phyloP scores from a whole-genome alignment of 2,888 invertebrate species.

The Coelopa pilipes region DNA sequence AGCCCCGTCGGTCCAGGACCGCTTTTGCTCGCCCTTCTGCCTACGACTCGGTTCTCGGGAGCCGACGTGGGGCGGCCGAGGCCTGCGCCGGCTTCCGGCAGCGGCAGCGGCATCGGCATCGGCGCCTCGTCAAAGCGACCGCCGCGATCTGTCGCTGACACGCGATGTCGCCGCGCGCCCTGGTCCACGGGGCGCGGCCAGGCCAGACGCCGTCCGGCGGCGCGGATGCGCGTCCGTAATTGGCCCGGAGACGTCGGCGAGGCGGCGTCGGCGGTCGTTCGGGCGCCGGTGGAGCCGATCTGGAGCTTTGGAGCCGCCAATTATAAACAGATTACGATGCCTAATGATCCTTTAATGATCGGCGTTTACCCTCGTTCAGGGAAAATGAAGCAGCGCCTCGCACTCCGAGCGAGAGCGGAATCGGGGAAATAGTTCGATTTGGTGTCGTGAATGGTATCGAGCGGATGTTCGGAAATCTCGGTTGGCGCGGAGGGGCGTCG shows the following conservation, averaged over 20 bases:
- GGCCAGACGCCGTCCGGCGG: not conserved
- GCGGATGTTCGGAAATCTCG: not conserved
- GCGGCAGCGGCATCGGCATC: too few species aligned
- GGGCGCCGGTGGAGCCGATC: not conserved
- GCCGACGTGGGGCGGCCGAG: too few species aligned
- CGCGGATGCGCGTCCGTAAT: not conserved
- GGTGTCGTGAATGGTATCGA: not conserved
- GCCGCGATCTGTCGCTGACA: constrained; percentile 36
- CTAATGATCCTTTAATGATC: constrained; percentile 67
- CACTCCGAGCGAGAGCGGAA: not conserved
- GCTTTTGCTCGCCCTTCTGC: not conserved
- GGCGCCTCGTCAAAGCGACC: too few species aligned
- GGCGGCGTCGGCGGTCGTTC: constrained; percentile 8
- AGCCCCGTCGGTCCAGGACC: not conserved
- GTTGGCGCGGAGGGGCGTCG: not conserved
- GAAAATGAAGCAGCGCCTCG: not conserved
- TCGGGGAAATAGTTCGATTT: not conserved
- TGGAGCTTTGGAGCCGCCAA: constrained; percentile 45
- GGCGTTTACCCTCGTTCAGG: constrained; percentile 56
- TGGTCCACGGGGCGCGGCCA: not conserved
- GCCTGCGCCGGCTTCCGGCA: too few species aligned
- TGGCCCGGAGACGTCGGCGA: not conserved
- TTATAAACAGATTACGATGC: constrained; percentile 67
- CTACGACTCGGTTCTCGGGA: not conserved
- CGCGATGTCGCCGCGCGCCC: constrained; percentile 22